A percentile compares a stretch with the other conserved stretches of the same genome.
Conservation (phyloP, 2,797 vertebrate species). For the Fistularia commersonii region DNA sequence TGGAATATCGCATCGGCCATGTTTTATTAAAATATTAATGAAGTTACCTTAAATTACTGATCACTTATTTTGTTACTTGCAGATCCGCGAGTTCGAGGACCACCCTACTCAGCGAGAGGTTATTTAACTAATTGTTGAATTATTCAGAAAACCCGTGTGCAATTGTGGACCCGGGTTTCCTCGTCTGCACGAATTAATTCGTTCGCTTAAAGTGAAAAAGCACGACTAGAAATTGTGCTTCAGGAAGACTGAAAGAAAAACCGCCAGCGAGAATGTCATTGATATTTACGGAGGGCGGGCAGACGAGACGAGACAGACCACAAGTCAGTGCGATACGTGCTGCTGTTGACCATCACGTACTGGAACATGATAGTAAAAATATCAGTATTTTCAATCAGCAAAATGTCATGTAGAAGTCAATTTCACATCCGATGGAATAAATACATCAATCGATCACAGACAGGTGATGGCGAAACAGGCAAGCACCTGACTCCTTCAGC, state of each 20-base stretch:
- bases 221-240: no score
- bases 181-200: not conserved
- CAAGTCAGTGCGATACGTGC: not conserved
- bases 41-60: constrained; percentile 35
- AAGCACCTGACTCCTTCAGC: not conserved
- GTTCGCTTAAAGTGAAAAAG: no score
- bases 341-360: not conserved
- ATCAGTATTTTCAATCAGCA: not conserved
- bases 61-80: constrained; percentile 12
- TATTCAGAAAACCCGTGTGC: constrained; percentile 23
- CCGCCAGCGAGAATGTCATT: not conserved
- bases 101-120: constrained; percentile 37
- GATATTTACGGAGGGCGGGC: not conserved
- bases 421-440: no score
- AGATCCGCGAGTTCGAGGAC: constrained; percentile 9
- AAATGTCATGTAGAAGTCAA: not conserved
- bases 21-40: constrained; percentile 52
- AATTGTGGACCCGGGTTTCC: constrained; percentile 11
- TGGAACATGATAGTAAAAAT: not conserved
- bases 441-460: not conserved
- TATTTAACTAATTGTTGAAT: constrained; percentile 43
- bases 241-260: not conserved
- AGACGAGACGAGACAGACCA: not conserved
- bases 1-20: constrained; percentile 20
- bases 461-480: not conserved